These are phyloP conservation scores for Eptatretus burgeri DNA, from an alignment of 2,113 vertebrate species.

Conservation along the genomic window DNA sequence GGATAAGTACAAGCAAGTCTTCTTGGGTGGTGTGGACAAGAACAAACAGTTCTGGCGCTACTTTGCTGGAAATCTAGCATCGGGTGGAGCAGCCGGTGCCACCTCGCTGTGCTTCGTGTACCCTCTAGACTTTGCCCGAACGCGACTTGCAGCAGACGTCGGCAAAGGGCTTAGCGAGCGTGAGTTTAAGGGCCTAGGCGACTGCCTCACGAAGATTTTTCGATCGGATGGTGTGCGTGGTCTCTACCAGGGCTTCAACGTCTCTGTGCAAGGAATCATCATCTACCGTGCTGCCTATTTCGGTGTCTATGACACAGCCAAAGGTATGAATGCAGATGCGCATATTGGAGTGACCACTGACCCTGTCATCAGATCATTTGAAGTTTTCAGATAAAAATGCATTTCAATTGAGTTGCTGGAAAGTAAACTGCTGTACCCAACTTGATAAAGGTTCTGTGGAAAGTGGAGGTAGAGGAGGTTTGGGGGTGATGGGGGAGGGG, in stretches of 20 bases:
- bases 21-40: slow-evolving; percentile 80
- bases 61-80: slow-evolving; percentile 78
- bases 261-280: slow-evolving; percentile 94
- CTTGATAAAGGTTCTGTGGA: too few species aligned
- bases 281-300: slow-evolving; percentile 99
- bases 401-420: not conserved
- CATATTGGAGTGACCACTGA: not conserved
- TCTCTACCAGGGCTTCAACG: slow-evolving; percentile 72
- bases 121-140: slow-evolving; percentile 90
- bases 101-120: slow-evolving; percentile 96
- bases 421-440: too few species aligned
- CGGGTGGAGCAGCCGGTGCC: slow-evolving; percentile 66
- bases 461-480: too few species aligned
- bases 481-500: too few species aligned
- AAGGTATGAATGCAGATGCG: slow-evolving; percentile 26
- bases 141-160: slow-evolving; percentile 70
- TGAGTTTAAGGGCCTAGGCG: slow-evolving; percentile 60
- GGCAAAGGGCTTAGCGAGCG: slow-evolving; percentile 44
- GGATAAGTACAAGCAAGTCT: slow-evolving; percentile 98
- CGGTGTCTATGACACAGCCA: slow-evolving; percentile 81
- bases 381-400: not conserved
- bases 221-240: slow-evolving; percentile 57
- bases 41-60: slow-evolving; percentile 98
- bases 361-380: not conserved
- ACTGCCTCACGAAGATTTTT: slow-evolving; percentile 63